Evolutionary conservation across 2,113 vertebrate species (phyloP).

Genomic region (Petromus typicus): DNA sequence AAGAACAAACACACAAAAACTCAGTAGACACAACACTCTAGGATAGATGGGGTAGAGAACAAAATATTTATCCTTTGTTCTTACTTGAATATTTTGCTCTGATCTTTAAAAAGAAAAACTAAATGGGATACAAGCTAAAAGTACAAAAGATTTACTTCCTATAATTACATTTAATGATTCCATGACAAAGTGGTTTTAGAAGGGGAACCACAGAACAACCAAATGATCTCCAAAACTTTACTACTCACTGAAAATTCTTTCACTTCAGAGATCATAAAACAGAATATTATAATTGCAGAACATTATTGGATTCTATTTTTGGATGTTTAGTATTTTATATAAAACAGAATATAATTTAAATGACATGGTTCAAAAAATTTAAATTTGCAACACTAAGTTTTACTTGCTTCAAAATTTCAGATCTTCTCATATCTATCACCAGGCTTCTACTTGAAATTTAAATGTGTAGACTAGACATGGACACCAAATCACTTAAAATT

Average conservation of each 20-base stretch:
- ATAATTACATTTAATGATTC: not conserved
- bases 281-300: not conserved
- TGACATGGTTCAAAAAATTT: not conserved
- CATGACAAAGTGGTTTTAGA: not conserved
- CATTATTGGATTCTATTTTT: constrained; percentile 16
- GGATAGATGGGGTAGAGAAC: fast-evolving
- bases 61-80: not conserved
- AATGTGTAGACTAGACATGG: not conserved
- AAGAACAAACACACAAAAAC: no score
- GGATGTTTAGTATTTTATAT: not conserved
- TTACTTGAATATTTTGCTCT: not conserved
- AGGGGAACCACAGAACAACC: not conserved
- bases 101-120: not conserved
- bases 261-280: not conserved
- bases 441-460: not conserved
- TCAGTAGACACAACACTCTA: not conserved
- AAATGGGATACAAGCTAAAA: not conserved
- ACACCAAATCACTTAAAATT: not conserved
- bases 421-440: not conserved
- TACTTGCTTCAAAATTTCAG: not conserved
- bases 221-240: not conserved
- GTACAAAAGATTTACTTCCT: not conserved
- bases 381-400: not conserved
- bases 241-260: not conserved
- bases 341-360: not conserved